Evolutionary conservation across 2,797 vertebrate genomes (phyloP).

Genomic region (Epinephelus coioides): DNA sequence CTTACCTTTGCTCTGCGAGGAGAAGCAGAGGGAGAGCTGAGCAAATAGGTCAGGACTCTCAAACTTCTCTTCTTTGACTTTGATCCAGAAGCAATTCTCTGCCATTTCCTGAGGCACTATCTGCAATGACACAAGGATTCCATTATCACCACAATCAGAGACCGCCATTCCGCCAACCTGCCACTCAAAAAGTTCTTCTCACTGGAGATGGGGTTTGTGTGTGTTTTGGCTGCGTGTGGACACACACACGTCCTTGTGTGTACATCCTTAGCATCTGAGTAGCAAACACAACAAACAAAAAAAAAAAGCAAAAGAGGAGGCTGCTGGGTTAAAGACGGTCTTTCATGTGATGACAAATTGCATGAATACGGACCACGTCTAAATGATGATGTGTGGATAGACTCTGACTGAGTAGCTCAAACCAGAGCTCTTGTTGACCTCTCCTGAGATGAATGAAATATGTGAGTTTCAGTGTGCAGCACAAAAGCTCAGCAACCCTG

Average conservation of each 20-base stretch:
- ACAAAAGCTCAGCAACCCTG: not conserved
- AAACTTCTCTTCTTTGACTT: conserved; percentile 96
- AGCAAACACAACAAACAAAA: conserved; percentile 23
- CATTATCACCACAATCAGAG: conserved; percentile 84
- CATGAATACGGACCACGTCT: conserved; percentile 31
- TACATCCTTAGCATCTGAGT: conserved; percentile 34
- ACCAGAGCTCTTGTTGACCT: conserved; percentile 42
- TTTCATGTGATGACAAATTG: conserved; percentile 20
- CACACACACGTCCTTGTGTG: conserved; percentile 59
- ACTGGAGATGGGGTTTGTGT: conserved; percentile 66
- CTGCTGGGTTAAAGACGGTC: not conserved
- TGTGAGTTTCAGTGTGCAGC: conserved; percentile 31
- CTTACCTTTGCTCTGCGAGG: conserved; percentile 95
- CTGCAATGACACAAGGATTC: conserved; percentile 89
- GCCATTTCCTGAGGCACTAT: conserved; percentile 96
- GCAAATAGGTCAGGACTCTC: conserved; percentile 94
- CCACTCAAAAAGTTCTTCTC: conserved; percentile 80
- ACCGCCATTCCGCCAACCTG: conserved; percentile 73
- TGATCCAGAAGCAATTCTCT: conserved; percentile 98
- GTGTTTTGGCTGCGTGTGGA: conserved; percentile 41
- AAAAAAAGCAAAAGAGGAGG: not conserved
- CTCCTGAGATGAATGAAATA: conserved; percentile 42
- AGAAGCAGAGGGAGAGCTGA: conserved; percentile 93
- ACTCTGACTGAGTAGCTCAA: conserved; percentile 22
- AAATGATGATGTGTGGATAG: conserved; percentile 40